These are phyloP conservation scores for Siniperca scherzeri DNA, from an alignment of 2,797 vertebrate species.

Conservation along the genomic window DNA sequence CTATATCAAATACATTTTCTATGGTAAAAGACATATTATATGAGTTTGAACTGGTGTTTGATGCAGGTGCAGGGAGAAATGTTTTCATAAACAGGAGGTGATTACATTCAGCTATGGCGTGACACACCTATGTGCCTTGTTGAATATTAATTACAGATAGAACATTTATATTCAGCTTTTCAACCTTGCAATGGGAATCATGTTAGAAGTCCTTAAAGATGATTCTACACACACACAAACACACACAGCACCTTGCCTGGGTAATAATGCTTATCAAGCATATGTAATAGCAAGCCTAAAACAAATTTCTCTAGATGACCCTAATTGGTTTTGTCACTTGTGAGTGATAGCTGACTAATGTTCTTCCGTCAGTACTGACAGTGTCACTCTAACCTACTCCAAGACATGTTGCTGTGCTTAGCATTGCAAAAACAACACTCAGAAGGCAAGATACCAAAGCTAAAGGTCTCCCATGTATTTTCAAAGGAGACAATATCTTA, in stretches of 20 bases:
- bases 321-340: slow-evolving; percentile 78
- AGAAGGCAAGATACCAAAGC: slow-evolving; percentile 71
- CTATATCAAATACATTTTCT: slow-evolving; percentile 2
- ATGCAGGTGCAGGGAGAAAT: slow-evolving; percentile 26
- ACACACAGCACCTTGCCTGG: slow-evolving; percentile 43
- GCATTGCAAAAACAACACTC: slow-evolving; percentile 64
- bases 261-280: slow-evolving; percentile 78
- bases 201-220: slow-evolving; percentile 59
- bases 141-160: slow-evolving; percentile 66
- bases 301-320: slow-evolving; percentile 71
- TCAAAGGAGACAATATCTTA: slow-evolving; percentile 83
- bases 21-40: not conserved
- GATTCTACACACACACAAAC: slow-evolving; percentile 41
- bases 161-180: slow-evolving; percentile 52
- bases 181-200: slow-evolving; percentile 55
- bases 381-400: slow-evolving; percentile 73
- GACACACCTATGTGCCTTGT: slow-evolving; percentile 33
- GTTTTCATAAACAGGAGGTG: slow-evolving; percentile 38
- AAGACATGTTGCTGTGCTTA: slow-evolving; percentile 63
- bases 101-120: slow-evolving; percentile 30
- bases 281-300: slow-evolving; percentile 79
- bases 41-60: slow-evolving; percentile 26
- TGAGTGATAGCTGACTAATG: slow-evolving; percentile 81
- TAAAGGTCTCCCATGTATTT: slow-evolving; percentile 75
- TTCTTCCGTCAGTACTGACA: slow-evolving; percentile 66